Conservation (phyloP, 1,140 invertebrate genomes). For the Danaus plexippus region DNA sequence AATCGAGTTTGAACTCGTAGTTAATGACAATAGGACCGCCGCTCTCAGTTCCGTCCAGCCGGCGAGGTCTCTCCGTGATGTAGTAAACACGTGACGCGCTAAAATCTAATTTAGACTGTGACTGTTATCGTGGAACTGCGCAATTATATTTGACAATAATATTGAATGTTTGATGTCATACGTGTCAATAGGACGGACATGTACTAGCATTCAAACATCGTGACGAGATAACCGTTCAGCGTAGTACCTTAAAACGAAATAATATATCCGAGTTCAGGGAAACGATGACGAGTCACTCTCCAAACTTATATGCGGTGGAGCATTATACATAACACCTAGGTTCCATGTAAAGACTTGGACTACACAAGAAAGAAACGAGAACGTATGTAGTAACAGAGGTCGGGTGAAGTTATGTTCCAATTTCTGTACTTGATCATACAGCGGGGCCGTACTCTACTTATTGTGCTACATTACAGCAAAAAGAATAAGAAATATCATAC, state of each 20-base stretch:
- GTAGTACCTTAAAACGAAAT: too few relatives aligned
- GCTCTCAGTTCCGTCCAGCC: not conserved
- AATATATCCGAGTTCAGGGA: too few relatives aligned
- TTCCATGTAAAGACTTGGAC: too few relatives aligned
- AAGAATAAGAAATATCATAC: constrained; percentile 17
- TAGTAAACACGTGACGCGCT: constrained; percentile 3
- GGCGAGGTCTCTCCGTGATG: not conserved
- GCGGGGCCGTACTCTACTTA: constrained; percentile 5
- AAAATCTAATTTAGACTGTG: constrained; percentile 6
- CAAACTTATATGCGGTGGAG: not conserved
- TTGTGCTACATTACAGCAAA: constrained; percentile 10
- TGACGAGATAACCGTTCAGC: too few relatives aligned
- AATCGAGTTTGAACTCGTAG: too few relatives aligned
- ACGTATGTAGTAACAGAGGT: constrained; percentile 1
- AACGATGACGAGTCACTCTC: too few relatives aligned
- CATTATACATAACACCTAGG: not conserved
- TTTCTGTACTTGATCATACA: constrained; percentile 9
- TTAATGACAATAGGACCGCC: too few relatives aligned
- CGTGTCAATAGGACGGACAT: not conserved
- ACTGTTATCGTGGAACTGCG: constrained; percentile 10
- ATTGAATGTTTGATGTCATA: constrained; percentile 9
- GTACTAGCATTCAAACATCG: too few relatives aligned
- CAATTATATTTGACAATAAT: constrained; percentile 14
- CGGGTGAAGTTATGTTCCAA: constrained; percentile 13
- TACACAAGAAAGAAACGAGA: too few relatives aligned